These are phyloP conservation scores for Apis mellifera DNA, from an alignment of 1,140 invertebrate species.

Conservation along the genomic window Amel_HAv3.1 CM009935.2:11224501-11225000, in stretches of 20 bases:
- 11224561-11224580: neutral
- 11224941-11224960: slow-evolving; percentile 71
- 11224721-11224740: slow-evolving; percentile 37
- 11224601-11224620: neutral
- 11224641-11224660: slow-evolving; percentile 19
- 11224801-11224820: slow-evolving; percentile 53
- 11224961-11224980: slow-evolving; percentile 72
- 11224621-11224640: neutral
- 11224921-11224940: slow-evolving; percentile 73
- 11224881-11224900: slow-evolving; percentile 67
- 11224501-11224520: slow-evolving; percentile 2
- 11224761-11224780: slow-evolving; percentile 51
- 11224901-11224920: slow-evolving; percentile 72
- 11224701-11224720: slow-evolving; percentile 15
- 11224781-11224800: slow-evolving; percentile 47
- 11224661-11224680: slow-evolving; percentile 9
- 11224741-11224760: slow-evolving; percentile 53
- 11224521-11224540: slow-evolving; percentile 9
- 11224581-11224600: neutral
- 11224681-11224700: slow-evolving; percentile 53
- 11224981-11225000: slow-evolving; percentile 70
- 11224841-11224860: slow-evolving; percentile 75
- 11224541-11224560: slow-evolving; percentile 2
- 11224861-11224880: slow-evolving; percentile 73
- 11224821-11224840: slow-evolving; percentile 57